phyloP scores from a whole-genome alignment of 2,888 invertebrate species.

The Drosophila anomalipes region DNA sequence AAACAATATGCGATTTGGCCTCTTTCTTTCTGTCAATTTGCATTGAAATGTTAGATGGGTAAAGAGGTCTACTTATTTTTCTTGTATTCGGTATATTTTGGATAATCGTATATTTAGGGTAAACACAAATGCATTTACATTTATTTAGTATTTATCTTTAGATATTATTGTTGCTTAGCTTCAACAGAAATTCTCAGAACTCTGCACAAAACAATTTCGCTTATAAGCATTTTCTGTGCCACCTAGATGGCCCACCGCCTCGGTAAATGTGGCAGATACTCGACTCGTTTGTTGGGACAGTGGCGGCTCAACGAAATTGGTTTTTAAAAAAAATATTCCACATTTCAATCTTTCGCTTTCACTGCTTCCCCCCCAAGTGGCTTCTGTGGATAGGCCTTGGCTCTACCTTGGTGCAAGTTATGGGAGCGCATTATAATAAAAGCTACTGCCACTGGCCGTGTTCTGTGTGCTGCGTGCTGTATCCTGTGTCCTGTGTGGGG shows the following conservation, averaged over 20 bases:
- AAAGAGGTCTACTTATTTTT: neutral
- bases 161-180: constrained; percentile 34
- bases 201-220: constrained; percentile 73
- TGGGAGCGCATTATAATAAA: constrained; percentile 70
- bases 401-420: constrained; percentile 67
- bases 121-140: constrained; percentile 15
- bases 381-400: constrained; percentile 23
- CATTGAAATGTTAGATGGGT: neutral
- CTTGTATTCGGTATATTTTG: neutral
- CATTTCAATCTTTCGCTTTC: constrained; percentile 74
- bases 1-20: constrained; percentile 27
- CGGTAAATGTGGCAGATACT: constrained; percentile 13
- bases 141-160: constrained; percentile 27
- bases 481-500: constrained; percentile 26
- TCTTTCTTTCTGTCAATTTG: constrained; percentile 4
- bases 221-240: constrained; percentile 56
- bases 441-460: constrained; percentile 44
- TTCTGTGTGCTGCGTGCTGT: constrained; percentile 17
- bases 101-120: neutral
- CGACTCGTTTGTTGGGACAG: constrained; percentile 37
- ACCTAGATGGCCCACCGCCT: constrained; percentile 10
- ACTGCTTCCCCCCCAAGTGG: constrained; percentile 3
- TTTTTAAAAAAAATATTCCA: constrained; percentile 83
- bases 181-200: constrained; percentile 65
- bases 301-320: constrained; percentile 79